phyloP scores from a whole-genome alignment of 2,113 vertebrate species.

The Lagopus leucura region DNA sequence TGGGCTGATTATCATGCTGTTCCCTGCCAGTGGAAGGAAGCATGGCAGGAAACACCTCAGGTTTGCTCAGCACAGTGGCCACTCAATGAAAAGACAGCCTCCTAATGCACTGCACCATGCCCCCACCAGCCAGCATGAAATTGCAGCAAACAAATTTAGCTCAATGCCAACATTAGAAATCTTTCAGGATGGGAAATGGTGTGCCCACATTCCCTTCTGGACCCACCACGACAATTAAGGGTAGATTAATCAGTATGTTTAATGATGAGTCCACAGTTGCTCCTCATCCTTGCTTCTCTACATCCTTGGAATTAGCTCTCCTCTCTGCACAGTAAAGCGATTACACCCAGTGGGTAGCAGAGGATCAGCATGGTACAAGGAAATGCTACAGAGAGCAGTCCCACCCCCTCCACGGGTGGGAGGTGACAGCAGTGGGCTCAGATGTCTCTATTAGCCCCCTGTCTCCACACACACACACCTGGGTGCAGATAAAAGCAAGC shows the following conservation, averaged over 20 bases:
- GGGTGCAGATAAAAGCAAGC: not conserved
- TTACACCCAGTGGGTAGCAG: not conserved
- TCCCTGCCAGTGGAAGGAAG: not conserved
- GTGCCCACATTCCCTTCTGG: not conserved
- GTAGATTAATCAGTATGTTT: not conserved
- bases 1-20: fast-evolving
- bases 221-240: not conserved
- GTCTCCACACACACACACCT: not conserved
- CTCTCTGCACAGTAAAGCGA: not conserved
- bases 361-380: not conserved
- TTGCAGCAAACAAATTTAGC: not conserved
- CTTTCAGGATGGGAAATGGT: too few relatives aligned
- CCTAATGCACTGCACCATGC: not conserved
- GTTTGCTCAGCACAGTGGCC: not conserved
- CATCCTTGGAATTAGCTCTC: not conserved
- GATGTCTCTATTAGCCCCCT: not conserved
- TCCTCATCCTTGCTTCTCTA: not conserved
- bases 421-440: not conserved
- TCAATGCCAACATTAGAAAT: not conserved
- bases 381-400: not conserved
- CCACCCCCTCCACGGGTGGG: not conserved
- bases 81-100: not conserved
- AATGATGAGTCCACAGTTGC: not conserved
- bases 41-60: not conserved
- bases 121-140: not conserved